These are phyloP conservation scores for Crypturellus undulatus DNA, from an alignment of 2,113 vertebrate genomes.

Conservation along the genomic window DNA sequence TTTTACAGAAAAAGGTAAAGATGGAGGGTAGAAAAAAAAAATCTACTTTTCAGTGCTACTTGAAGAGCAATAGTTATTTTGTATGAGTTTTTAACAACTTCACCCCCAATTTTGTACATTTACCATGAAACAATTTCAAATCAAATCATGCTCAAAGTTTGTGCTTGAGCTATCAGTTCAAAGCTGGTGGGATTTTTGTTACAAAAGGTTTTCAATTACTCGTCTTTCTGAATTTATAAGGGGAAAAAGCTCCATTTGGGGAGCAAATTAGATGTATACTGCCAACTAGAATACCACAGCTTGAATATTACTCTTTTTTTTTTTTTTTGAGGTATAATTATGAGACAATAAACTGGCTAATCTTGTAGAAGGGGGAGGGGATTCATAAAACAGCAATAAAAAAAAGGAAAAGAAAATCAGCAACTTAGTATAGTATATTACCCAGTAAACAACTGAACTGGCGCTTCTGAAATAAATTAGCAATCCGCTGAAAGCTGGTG, in stretches of 20 bases:
- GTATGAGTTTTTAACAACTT: neutral
- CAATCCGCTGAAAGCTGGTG: neutral
- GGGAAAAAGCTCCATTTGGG: neutral
- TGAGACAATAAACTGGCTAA: neutral
- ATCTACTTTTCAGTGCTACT: slow-evolving; percentile 31
- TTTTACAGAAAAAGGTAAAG: slow-evolving; percentile 43
- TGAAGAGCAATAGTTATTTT: neutral
- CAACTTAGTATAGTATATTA: neutral
- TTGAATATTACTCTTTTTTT: neutral
- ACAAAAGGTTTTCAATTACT: neutral
- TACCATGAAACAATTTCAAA: slow-evolving; percentile 4
- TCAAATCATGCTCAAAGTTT: slow-evolving; percentile 14
- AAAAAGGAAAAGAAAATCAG: neutral
- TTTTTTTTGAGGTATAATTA: neutral
- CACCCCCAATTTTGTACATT: neutral
- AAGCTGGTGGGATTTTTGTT: neutral
- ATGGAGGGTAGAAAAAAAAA: neutral
- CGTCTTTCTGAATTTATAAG: neutral
- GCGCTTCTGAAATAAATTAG: neutral
- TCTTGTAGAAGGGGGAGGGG: neutral
- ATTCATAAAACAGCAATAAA: neutral
- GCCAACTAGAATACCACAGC: rapidly evolving
- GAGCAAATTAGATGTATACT: neutral
- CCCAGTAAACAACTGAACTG: neutral
- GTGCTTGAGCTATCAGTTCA: neutral